These are phyloP conservation scores for Troides oblongomaculatus DNA, from an alignment of 2,888 invertebrate genomes.

Conservation along the genomic window DNA sequence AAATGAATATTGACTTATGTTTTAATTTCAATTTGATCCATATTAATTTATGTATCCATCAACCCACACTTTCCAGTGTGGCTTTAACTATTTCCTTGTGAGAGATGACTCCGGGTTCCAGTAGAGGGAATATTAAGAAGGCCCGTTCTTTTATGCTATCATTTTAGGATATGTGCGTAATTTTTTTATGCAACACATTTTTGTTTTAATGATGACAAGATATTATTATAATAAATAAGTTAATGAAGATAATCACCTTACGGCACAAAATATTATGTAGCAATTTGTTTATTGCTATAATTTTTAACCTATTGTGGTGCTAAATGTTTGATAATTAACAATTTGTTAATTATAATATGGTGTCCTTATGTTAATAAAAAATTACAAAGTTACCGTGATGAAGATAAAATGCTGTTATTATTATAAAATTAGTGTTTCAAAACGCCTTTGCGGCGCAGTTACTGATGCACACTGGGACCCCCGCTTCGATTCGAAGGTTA, in stretches of 20 bases:
- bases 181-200: not conserved
- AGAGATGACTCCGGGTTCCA: too few species aligned
- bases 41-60: too few species aligned
- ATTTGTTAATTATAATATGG: not conserved
- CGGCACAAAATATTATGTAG: not conserved
- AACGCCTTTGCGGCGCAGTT: too few species aligned
- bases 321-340: not conserved
- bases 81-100: too few species aligned
- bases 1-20: too few species aligned
- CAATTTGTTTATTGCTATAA: not conserved
- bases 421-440: not conserved
- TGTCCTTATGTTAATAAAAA: not conserved
- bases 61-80: too few species aligned
- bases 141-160: too few species aligned
- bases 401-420: not conserved
- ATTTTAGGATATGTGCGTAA: too few species aligned
- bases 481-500: too few species aligned
- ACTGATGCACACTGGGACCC: too few species aligned
- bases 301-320: slow-evolving; percentile 3
- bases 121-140: too few species aligned
- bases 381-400: not conserved
- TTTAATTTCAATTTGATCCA: too few species aligned
- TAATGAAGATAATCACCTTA: not conserved
- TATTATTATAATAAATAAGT: not conserved
- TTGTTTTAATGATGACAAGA: not conserved